These are phyloP conservation scores for Brachyopa scutellaris DNA, from an alignment of 2,888 invertebrate genomes.

Conservation along the genomic window DNA sequence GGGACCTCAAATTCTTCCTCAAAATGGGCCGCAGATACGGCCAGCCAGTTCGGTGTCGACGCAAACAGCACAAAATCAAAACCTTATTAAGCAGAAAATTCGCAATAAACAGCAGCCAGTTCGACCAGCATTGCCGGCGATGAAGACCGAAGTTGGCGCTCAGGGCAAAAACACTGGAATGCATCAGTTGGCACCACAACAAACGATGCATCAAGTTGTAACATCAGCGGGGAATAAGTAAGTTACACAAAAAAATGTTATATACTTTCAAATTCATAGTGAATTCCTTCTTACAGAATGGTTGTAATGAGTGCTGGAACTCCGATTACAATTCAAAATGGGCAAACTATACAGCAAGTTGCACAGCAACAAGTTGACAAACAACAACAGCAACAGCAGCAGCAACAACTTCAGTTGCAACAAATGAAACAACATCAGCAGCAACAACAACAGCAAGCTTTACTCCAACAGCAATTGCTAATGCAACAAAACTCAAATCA, in stretches of 20 bases:
- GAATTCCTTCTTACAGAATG: constrained; percentile 76
- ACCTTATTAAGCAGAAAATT: constrained; percentile 82
- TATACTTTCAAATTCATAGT: too few relatives aligned
- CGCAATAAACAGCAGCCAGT: constrained; percentile 88
- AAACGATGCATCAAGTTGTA: constrained; percentile 82
- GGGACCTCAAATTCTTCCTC: constrained; percentile 84
- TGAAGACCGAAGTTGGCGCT: constrained; percentile 87
- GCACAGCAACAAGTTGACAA: constrained; percentile 81
- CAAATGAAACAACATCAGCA: constrained; percentile 77
- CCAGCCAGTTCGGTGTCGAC: constrained; percentile 93
- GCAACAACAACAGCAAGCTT: constrained; percentile 77
- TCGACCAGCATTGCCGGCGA: constrained; percentile 86
- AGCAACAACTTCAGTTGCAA: constrained; percentile 78
- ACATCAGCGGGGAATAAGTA: constrained; percentile 83
- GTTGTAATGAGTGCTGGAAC: constrained; percentile 81
- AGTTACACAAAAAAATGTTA: constrained; percentile 73
- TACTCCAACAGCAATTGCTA: constrained; percentile 77
- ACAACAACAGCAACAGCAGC: constrained; percentile 75
- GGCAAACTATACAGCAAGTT: constrained; percentile 79
- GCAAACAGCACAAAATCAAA: constrained; percentile 85
- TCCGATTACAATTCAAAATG: constrained; percentile 80
- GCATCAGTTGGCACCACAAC: constrained; percentile 79
- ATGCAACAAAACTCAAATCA: constrained; percentile 77
- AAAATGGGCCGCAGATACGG: constrained; percentile 84
- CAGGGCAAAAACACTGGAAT: constrained; percentile 82